These are phyloP conservation scores for Aspidiotus rigidus DNA, from an alignment of 2,888 invertebrate genomes.

Conservation along the genomic window DNA sequence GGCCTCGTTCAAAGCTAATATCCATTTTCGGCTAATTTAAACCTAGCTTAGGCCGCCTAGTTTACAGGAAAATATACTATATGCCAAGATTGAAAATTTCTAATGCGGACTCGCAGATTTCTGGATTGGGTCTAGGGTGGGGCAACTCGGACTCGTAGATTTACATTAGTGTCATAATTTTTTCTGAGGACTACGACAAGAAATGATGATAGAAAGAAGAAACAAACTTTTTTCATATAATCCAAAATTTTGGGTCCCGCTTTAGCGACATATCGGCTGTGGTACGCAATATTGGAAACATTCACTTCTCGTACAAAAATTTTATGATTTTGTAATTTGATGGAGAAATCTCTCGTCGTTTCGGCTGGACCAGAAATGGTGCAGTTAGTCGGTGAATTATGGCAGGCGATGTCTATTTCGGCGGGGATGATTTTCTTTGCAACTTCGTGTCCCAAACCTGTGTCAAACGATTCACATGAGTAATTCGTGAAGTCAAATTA, in stretches of 20 bases:
- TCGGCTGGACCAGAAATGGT: constrained; percentile 68
- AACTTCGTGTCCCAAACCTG: constrained; percentile 44
- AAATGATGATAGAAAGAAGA: not conserved
- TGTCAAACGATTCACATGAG: too few species aligned
- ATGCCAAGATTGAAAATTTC: too few species aligned
- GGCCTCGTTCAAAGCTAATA: too few species aligned
- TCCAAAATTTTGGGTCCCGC: constrained; percentile 59
- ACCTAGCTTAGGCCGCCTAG: too few species aligned
- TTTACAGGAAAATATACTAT: too few species aligned
- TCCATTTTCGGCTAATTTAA: too few species aligned
- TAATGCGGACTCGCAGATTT: too few species aligned
- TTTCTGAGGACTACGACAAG: too few species aligned
- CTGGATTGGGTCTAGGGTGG: too few species aligned
- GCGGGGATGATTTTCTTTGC: constrained; percentile 58
- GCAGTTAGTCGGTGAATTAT: constrained; percentile 52
- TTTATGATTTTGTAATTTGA: constrained; percentile 54
- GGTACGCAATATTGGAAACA: constrained; percentile 81
- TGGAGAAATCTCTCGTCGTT: constrained; percentile 56
- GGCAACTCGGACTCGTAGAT: too few species aligned
- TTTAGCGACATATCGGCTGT: constrained; percentile 69
- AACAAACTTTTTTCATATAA: constrained; percentile 53
- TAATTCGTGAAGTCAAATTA: too few species aligned
- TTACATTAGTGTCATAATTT: too few species aligned
- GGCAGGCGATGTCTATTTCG: constrained; percentile 76
- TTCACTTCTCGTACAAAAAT: constrained; percentile 75